Evolutionary conservation across 2,888 invertebrate genomes (phyloP).

Genomic region (Agapostemon virescens): DNA sequence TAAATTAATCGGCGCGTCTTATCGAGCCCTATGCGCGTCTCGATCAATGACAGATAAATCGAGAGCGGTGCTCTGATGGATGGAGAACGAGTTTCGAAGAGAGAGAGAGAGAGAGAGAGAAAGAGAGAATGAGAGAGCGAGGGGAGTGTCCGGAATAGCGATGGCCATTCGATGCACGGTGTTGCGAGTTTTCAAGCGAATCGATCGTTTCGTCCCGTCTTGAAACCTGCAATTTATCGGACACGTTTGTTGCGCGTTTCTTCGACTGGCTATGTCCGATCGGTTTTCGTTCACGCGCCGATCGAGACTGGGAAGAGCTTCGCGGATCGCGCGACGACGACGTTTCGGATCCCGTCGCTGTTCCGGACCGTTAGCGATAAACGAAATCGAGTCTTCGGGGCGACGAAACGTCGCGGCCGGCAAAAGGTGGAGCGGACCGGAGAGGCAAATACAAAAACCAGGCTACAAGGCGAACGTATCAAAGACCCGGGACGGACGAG

Average conservation of each 20-base stretch:
- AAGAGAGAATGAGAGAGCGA: too few relatives aligned
- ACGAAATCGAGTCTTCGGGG: constrained; percentile 15
- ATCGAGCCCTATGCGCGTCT: neutral
- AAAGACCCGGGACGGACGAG: constrained; percentile 13
- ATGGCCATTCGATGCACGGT: too few relatives aligned
- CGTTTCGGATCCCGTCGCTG: too few relatives aligned
- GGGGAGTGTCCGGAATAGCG: neutral
- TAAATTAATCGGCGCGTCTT: constrained; percentile 27
- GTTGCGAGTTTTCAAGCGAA: too few relatives aligned
- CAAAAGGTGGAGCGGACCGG: constrained; percentile 16
- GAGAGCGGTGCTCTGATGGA: neutral
- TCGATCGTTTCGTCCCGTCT: too few relatives aligned
- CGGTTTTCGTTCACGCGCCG: too few relatives aligned
- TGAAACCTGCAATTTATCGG: too few relatives aligned
- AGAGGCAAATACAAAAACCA: constrained; percentile 48
- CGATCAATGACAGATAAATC: neutral
- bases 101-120: constrained; percentile 19
- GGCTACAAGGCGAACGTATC: constrained; percentile 53
- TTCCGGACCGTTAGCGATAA: constrained; percentile 2
- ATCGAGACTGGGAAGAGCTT: too few relatives aligned
- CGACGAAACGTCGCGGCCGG: constrained; percentile 21
- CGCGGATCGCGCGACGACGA: too few relatives aligned
- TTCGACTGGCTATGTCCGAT: too few relatives aligned
- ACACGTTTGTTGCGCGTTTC: too few relatives aligned
- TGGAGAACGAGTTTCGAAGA: neutral